Percentiles rank a stretch among this genome's conserved stretches.
These are phyloP conservation scores for Theocolax elegans DNA, from an alignment of 1,140 invertebrate genomes.

Conservation along the genomic window DNA sequence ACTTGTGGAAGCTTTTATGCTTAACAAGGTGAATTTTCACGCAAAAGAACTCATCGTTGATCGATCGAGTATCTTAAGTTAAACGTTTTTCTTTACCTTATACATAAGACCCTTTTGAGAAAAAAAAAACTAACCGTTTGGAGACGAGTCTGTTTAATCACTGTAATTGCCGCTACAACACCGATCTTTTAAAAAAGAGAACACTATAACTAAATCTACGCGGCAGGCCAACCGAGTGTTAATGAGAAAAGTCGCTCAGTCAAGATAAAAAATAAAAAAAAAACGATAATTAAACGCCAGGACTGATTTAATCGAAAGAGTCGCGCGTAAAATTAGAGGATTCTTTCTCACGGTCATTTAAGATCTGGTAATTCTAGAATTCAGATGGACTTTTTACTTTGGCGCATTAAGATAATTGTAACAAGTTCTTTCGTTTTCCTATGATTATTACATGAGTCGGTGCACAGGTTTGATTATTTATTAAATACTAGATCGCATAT, in stretches of 20 bases:
- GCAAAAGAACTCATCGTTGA: too few relatives aligned
- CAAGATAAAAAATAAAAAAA: neutral
- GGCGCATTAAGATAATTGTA: constrained; percentile 11
- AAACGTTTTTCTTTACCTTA: too few relatives aligned
- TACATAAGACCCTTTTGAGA: too few relatives aligned
- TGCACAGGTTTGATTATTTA: constrained; percentile 15
- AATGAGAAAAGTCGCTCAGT: constrained; percentile 12
- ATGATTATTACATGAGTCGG: constrained; percentile 26
- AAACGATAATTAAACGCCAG: neutral
- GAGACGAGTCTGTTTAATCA: constrained; percentile 27
- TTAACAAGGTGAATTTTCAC: too few relatives aligned
- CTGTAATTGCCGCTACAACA: constrained; percentile 27
- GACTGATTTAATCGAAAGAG: neutral
- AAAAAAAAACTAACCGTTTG: neutral
- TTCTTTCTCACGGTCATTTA: constrained; percentile 28
- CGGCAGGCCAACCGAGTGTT: constrained; percentile 16
- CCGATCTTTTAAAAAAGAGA: neutral
- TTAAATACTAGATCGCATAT: too few relatives aligned
- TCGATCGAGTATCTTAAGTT: too few relatives aligned
- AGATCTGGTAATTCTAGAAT: constrained; percentile 26
- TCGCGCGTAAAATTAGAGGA: neutral
- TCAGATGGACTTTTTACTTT: neutral
- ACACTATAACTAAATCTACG: neutral
- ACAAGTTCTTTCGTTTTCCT: neutral
- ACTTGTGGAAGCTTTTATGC: too few relatives aligned